These are phyloP conservation scores for Calyptommatus sinebrachiatus DNA, from an alignment of 2,113 vertebrate genomes.

Conservation along the genomic window DNA sequence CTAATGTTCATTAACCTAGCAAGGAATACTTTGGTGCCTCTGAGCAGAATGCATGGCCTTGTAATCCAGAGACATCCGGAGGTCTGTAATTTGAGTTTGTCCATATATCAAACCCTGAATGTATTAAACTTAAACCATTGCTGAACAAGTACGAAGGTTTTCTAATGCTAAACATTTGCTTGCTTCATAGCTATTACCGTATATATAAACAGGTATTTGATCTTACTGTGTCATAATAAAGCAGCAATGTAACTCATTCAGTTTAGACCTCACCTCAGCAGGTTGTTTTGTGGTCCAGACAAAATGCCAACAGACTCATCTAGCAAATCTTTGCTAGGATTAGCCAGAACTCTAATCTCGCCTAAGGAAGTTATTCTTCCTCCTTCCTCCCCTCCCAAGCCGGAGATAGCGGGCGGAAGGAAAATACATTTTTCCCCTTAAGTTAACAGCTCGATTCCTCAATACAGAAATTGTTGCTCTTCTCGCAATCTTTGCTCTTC, in stretches of 20 bases:
- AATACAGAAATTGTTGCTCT: conserved; percentile 49
- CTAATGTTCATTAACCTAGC: background rate
- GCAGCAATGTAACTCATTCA: conserved; percentile 5
- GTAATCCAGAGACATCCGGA: background rate
- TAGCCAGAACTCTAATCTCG: background rate
- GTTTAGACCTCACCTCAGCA: background rate
- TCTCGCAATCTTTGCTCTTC: conserved; percentile 36
- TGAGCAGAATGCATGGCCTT: background rate
- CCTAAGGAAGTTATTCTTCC: conserved; percentile 37
- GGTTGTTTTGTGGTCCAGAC: background rate
- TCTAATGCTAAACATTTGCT: conserved; percentile 19
- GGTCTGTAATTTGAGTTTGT: background rate
- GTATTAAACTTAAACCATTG: conserved; percentile 13
- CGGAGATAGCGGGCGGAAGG: conserved; percentile 37
- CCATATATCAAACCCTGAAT: conserved; percentile 10
- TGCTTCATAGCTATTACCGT: conserved; percentile 22
- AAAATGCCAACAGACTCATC: background rate
- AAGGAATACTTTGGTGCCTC: background rate
- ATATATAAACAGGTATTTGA: conserved; percentile 25
- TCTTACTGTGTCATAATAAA: conserved; percentile 17
- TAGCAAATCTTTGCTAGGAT: conserved; percentile 25
- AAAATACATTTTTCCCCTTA: conserved; percentile 55
- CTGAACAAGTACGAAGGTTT: background rate
- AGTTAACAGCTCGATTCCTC: conserved; percentile 57
- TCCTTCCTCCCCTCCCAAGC: conserved; percentile 15